Evolutionary conservation across 2,888 invertebrate genomes (phyloP).

Genomic region (Oscheius sp.): DNA sequence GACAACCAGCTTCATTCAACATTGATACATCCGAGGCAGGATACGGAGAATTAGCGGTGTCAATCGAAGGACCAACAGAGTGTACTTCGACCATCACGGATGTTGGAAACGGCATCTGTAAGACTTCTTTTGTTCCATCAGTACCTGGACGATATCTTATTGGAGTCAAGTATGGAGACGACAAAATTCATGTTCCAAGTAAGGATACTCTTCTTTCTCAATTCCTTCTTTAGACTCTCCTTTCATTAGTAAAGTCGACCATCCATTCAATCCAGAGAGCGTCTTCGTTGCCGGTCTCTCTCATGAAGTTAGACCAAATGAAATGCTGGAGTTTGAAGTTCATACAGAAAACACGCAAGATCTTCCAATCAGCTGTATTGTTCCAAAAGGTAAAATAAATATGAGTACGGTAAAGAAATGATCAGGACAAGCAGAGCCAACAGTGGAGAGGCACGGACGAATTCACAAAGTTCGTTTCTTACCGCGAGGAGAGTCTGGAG

Average conservation of each 20-base stretch:
- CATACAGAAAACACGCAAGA: slow-evolving; percentile 47
- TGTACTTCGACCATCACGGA: slow-evolving; percentile 76
- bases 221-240: slow-evolving; percentile 42
- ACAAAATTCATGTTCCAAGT: slow-evolving; percentile 51
- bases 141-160: slow-evolving; percentile 84
- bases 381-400: slow-evolving; percentile 31
- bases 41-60: slow-evolving; percentile 91
- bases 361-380: slow-evolving; percentile 35
- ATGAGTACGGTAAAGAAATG: not conserved
- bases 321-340: slow-evolving; percentile 41
- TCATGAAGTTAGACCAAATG: slow-evolving; percentile 31
- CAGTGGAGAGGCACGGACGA: slow-evolving; percentile 28
- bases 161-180: slow-evolving; percentile 50
- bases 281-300: slow-evolving; percentile 45
- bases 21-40: slow-evolving; percentile 79
- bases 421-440: slow-evolving; percentile 3
- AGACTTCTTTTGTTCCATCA: slow-evolving; percentile 91
- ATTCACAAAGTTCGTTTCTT: slow-evolving; percentile 38
- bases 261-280: slow-evolving; percentile 38
- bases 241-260: slow-evolving; percentile 45
- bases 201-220: not conserved
- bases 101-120: slow-evolving; percentile 92
- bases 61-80: slow-evolving; percentile 95
- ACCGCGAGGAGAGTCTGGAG: slow-evolving; percentile 40
- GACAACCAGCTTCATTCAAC: slow-evolving; percentile 40